Conservation (phyloP, 2,888 invertebrate species). For the Pogonocherus hispidulus region DNA sequence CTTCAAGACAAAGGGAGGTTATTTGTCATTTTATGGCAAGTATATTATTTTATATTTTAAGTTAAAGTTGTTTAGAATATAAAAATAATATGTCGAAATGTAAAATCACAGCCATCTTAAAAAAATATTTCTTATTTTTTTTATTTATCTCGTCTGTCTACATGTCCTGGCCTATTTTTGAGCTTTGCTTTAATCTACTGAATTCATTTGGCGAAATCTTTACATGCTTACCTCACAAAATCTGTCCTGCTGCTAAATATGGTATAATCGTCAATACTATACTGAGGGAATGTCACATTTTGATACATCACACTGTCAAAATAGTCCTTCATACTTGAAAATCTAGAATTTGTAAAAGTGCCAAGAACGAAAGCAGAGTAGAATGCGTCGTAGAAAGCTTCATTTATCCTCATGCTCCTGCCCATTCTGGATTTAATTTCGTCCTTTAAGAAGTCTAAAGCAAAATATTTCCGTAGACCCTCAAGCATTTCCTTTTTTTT, state of each 20-base stretch:
- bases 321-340: conserved; percentile 52
- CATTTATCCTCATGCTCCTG: conserved; percentile 54
- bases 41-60: no score
- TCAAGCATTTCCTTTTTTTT: conserved; percentile 51
- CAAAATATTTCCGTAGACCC: conserved; percentile 49
- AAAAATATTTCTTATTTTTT: no score
- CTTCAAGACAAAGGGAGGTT: no score
- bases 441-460: conserved; percentile 50
- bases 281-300: conserved; percentile 53
- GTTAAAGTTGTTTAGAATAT: no score
- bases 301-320: conserved; percentile 48
- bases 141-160: no score
- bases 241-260: conserved; percentile 57
- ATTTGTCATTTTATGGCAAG: no score
- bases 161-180: no score
- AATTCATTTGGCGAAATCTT: no score
- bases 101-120: no score
- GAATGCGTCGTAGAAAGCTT: conserved; percentile 50
- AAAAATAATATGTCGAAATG: no score
- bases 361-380: conserved; percentile 57
- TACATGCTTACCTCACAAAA: conserved; percentile 53
- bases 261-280: conserved; percentile 46
- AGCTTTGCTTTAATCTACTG: no score
- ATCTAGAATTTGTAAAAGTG: conserved; percentile 56
- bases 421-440: conserved; percentile 56